Evolutionary conservation across 2,888 invertebrate species (phyloP).

Genomic region (Leuctra nigra): DNA sequence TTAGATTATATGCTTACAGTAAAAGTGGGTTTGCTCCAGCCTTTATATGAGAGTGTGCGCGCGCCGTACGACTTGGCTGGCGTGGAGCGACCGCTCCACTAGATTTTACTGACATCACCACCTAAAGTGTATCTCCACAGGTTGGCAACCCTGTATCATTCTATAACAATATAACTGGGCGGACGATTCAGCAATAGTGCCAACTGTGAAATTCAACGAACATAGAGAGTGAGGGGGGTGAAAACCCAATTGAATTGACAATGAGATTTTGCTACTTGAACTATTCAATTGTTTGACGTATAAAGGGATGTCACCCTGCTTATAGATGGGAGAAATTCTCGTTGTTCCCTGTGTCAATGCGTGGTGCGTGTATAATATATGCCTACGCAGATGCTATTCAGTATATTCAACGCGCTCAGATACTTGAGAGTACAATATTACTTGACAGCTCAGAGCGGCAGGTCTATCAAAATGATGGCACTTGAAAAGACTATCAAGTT

Average conservation of each 20-base stretch:
- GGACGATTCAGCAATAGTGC: background rate
- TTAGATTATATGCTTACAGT: no score
- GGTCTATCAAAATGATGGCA: background rate
- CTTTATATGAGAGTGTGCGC: no score
- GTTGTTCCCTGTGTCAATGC: constrained; percentile 9
- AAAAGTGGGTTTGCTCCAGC: no score
- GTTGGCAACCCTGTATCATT: no score
- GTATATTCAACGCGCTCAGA: background rate
- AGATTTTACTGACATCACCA: no score
- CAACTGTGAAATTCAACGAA: constrained; percentile 16
- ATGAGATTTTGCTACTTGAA: constrained; percentile 27
- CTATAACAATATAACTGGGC: no score
- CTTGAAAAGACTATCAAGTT: background rate
- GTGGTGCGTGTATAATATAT: constrained; percentile 7
- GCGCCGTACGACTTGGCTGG: no score
- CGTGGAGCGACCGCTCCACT: no score
- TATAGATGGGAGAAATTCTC: background rate
- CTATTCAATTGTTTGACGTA: constrained; percentile 20
- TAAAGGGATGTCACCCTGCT: constrained; percentile 16
- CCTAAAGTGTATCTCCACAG: no score
- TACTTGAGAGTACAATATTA: constrained; percentile 3
- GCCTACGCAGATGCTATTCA: constrained; percentile 13
- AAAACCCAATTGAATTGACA: constrained; percentile 20
- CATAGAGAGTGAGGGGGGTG: constrained; percentile 8
- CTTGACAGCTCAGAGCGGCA: background rate